These are phyloP conservation scores for Cyphomyrmex costatus DNA, from an alignment of 1,140 invertebrate genomes.

Conservation along the genomic window DNA sequence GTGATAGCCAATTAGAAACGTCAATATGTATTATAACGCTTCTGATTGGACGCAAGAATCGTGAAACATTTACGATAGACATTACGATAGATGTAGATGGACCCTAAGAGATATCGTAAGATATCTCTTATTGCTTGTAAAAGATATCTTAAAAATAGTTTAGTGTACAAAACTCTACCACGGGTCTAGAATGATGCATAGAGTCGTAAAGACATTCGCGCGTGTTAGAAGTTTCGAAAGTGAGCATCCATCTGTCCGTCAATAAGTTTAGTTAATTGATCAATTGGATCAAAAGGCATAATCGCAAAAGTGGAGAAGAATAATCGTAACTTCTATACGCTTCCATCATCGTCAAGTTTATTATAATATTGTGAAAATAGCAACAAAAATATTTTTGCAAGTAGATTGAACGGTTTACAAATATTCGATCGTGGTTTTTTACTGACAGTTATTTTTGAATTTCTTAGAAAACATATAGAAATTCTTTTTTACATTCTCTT, in stretches of 20 bases:
- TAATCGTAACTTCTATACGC: slow-evolving; percentile 19
- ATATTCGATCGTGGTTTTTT: slow-evolving; percentile 3
- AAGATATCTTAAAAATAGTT: neutral
- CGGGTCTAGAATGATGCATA: neutral
- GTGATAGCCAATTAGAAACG: no score
- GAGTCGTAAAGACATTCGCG: neutral
- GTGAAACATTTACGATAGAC: no score
- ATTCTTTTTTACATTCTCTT: neutral
- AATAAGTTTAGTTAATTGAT: slow-evolving; percentile 36
- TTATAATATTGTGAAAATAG: neutral
- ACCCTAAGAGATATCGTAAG: no score
- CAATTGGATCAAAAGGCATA: slow-evolving; percentile 24
- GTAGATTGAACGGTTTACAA: neutral
- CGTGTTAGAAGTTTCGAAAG: neutral
- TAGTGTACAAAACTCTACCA: neutral
- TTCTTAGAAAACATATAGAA: neutral
- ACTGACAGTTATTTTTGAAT: neutral
- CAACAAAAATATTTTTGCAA: neutral
- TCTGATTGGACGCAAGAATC: no score
- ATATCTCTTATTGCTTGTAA: no score
- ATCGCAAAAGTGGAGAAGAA: slow-evolving; percentile 44
- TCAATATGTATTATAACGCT: no score
- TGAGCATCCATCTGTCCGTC: slow-evolving; percentile 17
- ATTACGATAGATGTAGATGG: no score
- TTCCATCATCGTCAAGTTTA: slow-evolving; percentile 25